phyloP scores from a whole-genome alignment of 2,888 invertebrate genomes.

The Celastrina argiolus region DNA sequence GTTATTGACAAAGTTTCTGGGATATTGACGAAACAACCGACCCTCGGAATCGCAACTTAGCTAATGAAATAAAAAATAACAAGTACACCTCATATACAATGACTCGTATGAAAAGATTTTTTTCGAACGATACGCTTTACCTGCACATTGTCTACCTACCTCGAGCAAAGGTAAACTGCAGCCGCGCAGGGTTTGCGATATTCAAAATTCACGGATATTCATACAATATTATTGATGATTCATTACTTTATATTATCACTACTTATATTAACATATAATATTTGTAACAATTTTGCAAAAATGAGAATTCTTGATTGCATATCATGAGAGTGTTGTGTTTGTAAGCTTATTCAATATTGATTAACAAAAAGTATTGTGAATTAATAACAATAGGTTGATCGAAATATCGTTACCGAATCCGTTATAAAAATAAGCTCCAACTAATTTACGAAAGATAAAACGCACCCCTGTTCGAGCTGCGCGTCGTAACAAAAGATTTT shows the following conservation, averaged over 20 bases:
- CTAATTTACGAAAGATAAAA: conserved; percentile 25
- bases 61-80: conserved; percentile 73
- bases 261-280: too few relatives aligned
- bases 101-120: conserved; percentile 39
- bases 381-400: neutral
- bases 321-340: too few relatives aligned
- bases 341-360: neutral
- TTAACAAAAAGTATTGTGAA: neutral
- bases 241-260: too few relatives aligned
- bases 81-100: conserved; percentile 57
- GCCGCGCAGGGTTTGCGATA: conserved; percentile 65
- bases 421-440: conserved; percentile 10
- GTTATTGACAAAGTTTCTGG: conserved; percentile 71
- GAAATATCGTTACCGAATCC: neutral
- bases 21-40: conserved; percentile 71
- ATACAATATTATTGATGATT: too few relatives aligned
- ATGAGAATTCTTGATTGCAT: too few relatives aligned
- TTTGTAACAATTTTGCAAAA: too few relatives aligned
- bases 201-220: conserved; percentile 17
- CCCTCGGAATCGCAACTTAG: conserved; percentile 71
- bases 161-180: conserved; percentile 57
- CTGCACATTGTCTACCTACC: conserved; percentile 76
- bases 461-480: conserved; percentile 65
- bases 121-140: conserved; percentile 49
- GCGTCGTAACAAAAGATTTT: conserved; percentile 70